These are phyloP conservation scores for Quadroppia sp. DNA, from an alignment of 2,888 invertebrate species.

Conservation along the genomic window DNA sequence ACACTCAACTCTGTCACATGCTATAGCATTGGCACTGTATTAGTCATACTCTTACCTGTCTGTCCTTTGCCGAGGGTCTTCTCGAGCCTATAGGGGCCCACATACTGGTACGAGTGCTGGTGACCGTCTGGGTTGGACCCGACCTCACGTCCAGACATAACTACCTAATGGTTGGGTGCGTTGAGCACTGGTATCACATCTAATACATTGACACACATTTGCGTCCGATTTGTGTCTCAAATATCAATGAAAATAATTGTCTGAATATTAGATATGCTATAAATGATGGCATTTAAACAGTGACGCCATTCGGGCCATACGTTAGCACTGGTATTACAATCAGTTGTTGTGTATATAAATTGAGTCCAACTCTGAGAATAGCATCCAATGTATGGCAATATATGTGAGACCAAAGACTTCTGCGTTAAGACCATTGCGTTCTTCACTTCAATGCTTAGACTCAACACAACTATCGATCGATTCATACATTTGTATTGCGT, in stretches of 20 bases:
- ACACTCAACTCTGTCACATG: too few species aligned
- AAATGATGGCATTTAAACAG: slow-evolving; percentile 2
- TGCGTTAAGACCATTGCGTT: slow-evolving; percentile 27
- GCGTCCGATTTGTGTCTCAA: neutral
- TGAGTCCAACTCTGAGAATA: neutral
- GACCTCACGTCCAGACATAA: slow-evolving; percentile 12
- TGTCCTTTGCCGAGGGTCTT: slow-evolving; percentile 99
- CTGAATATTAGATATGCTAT: slow-evolving; percentile 4
- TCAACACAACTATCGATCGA: slow-evolving; percentile 10
- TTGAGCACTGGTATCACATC: slow-evolving; percentile 26
- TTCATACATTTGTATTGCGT: slow-evolving; percentile 14
- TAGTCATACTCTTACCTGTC: slow-evolving; percentile 69
- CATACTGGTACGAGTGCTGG: slow-evolving; percentile 60
- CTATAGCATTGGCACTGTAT: too few species aligned
- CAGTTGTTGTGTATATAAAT: neutral
- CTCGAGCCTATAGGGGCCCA: slow-evolving; percentile 97
- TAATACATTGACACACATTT: neutral
- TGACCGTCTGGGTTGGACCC: slow-evolving; percentile 19
- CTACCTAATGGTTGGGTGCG: neutral
- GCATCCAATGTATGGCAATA: slow-evolving; percentile 7
- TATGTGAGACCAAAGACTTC: neutral
- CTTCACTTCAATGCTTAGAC: neutral
- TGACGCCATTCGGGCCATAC: slow-evolving; percentile 22
- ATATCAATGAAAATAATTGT: neutral
- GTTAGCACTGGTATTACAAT: neutral